Evolutionary conservation across 2,888 invertebrate species (phyloP).

Genomic region (Himalopsyche kuldschensis): DNA sequence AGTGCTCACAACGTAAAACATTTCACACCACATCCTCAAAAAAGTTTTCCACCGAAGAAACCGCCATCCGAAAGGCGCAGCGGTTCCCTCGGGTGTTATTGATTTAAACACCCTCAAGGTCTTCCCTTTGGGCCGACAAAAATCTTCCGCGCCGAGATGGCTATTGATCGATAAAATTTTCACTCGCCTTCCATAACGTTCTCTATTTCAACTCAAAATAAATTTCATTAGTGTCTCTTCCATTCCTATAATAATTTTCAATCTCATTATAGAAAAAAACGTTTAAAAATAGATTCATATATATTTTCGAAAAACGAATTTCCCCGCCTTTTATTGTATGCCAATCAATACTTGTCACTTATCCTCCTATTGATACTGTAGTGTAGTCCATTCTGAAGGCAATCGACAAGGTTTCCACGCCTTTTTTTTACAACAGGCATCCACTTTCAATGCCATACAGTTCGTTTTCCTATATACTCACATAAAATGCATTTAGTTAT

Average conservation of each 20-base stretch:
- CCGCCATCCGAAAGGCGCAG: not conserved
- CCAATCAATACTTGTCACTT: too few relatives aligned
- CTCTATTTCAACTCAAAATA: not conserved
- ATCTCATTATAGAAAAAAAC: too few relatives aligned
- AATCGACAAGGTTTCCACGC: not conserved
- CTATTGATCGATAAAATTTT: not conserved
- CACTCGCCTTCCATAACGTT: not conserved
- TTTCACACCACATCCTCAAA: not conserved
- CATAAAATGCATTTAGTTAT: not conserved
- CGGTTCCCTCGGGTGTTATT: conserved; percentile 5
- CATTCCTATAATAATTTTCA: too few relatives aligned
- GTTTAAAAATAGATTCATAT: too few relatives aligned
- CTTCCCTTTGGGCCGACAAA: not conserved
- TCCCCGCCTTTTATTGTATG: too few relatives aligned
- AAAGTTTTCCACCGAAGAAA: not conserved
- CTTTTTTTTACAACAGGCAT: not conserved
- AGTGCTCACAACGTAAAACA: not conserved
- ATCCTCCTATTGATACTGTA: not conserved
- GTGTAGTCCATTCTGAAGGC: not conserved
- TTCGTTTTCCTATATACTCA: not conserved
- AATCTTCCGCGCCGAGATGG: not conserved
- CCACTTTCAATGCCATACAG: not conserved
- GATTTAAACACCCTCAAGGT: conserved; percentile 26
- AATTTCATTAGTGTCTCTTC: too few relatives aligned
- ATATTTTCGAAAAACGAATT: too few relatives aligned